Evolutionary conservation across 2,797 vertebrate genomes (phyloP).

Genomic region (Epinephelus awoara): DNA sequence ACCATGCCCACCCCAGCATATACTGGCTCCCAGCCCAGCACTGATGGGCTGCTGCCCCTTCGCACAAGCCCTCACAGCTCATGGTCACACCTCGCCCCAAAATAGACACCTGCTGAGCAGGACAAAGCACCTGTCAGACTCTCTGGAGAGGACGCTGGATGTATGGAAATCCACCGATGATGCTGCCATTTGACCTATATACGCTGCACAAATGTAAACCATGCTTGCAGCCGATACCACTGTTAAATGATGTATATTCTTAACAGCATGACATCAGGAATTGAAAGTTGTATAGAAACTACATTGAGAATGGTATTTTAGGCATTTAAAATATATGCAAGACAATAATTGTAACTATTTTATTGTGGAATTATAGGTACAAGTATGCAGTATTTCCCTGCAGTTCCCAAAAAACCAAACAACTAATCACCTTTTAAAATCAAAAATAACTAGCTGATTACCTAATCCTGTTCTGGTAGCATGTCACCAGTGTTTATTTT

Average conservation of each 20-base stretch:
- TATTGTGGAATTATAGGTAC: too few relatives aligned
- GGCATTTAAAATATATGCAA: background rate
- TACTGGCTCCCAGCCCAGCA: slow-evolving; percentile 12
- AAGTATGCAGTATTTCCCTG: too few relatives aligned
- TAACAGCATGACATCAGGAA: background rate
- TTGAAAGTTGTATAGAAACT: too few relatives aligned
- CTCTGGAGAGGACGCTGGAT: slow-evolving; percentile 36
- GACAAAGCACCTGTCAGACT: slow-evolving; percentile 64
- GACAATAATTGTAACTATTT: background rate
- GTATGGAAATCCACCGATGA: slow-evolving; percentile 38
- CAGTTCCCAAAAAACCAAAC: background rate
- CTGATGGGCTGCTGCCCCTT: background rate
- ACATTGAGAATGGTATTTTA: background rate
- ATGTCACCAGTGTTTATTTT: background rate
- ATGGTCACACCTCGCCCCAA: slow-evolving; percentile 52
- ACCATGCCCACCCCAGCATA: slow-evolving; percentile 24
- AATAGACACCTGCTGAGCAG: slow-evolving; percentile 77
- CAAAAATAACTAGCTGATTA: background rate
- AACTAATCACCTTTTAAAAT: background rate
- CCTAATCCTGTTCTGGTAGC: background rate
- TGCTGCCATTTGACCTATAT: slow-evolving; percentile 13
- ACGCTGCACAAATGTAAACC: background rate
- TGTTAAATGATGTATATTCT: background rate
- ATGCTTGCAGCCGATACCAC: background rate
- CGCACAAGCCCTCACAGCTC: slow-evolving; percentile 17